Base-by-base conservation (phyloP, 1,140 invertebrate genomes). In the Meteorus sp. region DNA sequence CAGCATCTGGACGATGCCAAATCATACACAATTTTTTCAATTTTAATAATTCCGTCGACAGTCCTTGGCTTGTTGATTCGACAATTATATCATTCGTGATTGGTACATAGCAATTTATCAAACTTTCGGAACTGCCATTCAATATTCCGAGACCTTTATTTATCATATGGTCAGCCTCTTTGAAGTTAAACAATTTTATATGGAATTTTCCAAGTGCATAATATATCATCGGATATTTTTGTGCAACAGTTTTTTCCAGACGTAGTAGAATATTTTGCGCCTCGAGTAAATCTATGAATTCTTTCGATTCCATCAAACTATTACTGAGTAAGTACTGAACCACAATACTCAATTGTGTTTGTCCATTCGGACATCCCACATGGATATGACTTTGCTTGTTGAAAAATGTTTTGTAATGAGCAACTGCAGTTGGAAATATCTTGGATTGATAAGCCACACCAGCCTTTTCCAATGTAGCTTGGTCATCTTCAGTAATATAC, bases 1-100 rank as follows among this genome's bases (percentile, higher is more conserved):
- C 25, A 7, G 68, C 70, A 65, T 76, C 70, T 9, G 72, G 72
- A 50, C 51, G 54, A 60, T 68, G 68, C 65, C 64, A 71, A 39
- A 29, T 15, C 11, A 31, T 60, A 56, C 63, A 69, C 56, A 67
- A 44, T 3, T 69, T 58, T 51, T 68, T 67, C 8, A 74, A 37
- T 11, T 58, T 35, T 4, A 60, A 13, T 8, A 73, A 48, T n/a
- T 33, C 22, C 62, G 58, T 61, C 29, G 53, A 20, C 9, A 68
- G 56, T 19, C 48, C 53, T 3, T 66, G 50, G 58, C 39, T 68
- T 6, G 54, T 61, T 2, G 65, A 66, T 59, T 66, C 62, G 15
- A 22, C 8, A 22, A 65, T 63, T 19, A 58, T n/a, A 8, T 33
- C 54, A 23, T 66, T 50, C 1, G 68, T 70, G 25, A 53, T 64